Evolutionary conservation across 2,113 vertebrate genomes (phyloP), one percentile per base, ranked within the genome.

Genomic region (Eubucco bourcierii): DNA sequence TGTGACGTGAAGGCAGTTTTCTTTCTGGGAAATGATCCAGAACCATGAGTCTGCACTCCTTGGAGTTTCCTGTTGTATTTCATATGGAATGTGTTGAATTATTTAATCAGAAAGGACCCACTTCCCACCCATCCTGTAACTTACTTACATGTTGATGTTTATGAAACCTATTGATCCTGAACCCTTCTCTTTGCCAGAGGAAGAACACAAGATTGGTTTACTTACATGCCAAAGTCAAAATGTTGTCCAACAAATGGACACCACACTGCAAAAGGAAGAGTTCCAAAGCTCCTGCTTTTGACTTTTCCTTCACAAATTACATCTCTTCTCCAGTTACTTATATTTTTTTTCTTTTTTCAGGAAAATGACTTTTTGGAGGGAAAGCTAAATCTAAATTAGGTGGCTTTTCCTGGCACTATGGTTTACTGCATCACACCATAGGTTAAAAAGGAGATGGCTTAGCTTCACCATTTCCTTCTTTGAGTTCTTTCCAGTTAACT

Each of bases 1-100:
- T 79, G 67, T 88, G 87, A 75, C 1, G 2, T 66, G 27, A 61
- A 28, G 25, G 53, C 25, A 64, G 7, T 78, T 75, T 10, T n/a
- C 39, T 47, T 75, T 70, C 74, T 92, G 50, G 83, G 63, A 94
- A 80, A 9, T n/a, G 39, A 79, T 93, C 60, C 80, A 92, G 80
- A 78, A 61, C 9, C 39, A 9, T 18, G 29, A 73, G 29, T n/a
- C 13, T 78, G 27, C 15, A 16, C 28, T 72, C 66, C 47, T 64
- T 80, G 53, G 44, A 76, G 46, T 52, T 87, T 64, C 61, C 60
- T 63, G 60, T 37, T 63, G 14, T 25, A 8, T 14, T 29, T 56
- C 28, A 46, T 50, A 24, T 31, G 27, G 9, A 59, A 25, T 15
- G 44, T 55, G 8, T 52, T 66, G 60, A 79, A 39, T 1, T 3